Conservation (phyloP, 2,888 invertebrate genomes). For the Polyommatus icarus region DNA sequence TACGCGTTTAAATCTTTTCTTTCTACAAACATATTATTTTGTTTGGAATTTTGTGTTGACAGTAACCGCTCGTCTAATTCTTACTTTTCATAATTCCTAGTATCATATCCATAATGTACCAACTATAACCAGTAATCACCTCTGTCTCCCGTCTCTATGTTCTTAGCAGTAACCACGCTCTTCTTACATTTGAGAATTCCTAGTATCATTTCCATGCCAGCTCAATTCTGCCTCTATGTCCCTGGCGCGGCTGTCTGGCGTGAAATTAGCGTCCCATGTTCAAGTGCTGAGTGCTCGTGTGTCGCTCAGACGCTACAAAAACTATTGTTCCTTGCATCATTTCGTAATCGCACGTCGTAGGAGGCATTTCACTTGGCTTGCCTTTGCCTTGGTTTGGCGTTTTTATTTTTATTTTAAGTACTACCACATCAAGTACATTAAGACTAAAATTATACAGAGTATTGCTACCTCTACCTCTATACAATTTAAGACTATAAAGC, state of each 20-base stretch:
- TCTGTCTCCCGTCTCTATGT: too few relatives aligned
- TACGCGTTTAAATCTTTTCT: too few relatives aligned
- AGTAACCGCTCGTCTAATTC: too few relatives aligned
- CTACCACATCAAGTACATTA: too few relatives aligned
- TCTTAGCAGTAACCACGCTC: background rate
- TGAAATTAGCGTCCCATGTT: constrained; percentile 54
- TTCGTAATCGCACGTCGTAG: constrained; percentile 21
- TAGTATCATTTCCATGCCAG: background rate
- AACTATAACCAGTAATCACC: too few relatives aligned
- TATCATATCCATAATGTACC: too few relatives aligned
- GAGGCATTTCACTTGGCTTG: background rate
- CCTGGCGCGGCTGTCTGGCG: constrained; percentile 46
- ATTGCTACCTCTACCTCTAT: too few relatives aligned
- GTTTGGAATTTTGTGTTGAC: too few relatives aligned
- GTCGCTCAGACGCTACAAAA: constrained; percentile 19
- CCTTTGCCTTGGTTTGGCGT: background rate
- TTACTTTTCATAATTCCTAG: too few relatives aligned
- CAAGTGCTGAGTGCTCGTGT: constrained; percentile 37
- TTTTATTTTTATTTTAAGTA: background rate
- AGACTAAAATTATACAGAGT: too few relatives aligned
- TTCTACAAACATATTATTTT: too few relatives aligned
- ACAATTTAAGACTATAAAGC: too few relatives aligned
- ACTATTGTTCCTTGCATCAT: constrained; percentile 15
- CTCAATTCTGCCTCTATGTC: background rate
- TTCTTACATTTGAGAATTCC: background rate